Base-by-base conservation (phyloP, 1,140 invertebrate genomes). In the Heliconius melpomene region DNA sequence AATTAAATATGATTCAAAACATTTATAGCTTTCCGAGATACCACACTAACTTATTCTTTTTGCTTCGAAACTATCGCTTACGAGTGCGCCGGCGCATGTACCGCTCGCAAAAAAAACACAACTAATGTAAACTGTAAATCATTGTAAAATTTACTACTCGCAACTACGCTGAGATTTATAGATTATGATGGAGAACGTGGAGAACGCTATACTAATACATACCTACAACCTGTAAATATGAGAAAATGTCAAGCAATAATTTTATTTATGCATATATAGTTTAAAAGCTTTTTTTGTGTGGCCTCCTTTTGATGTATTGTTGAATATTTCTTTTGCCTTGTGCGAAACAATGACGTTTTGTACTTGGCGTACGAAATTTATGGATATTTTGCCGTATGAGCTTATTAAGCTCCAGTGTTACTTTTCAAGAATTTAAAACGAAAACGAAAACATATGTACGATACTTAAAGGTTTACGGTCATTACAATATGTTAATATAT, bases 91-190 rank as follows among this genome's bases (percentile, higher is more conserved):
- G 71, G 71, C 71, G 71, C 71, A 72, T n/a, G 71, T 72, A 72
- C 71, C 20, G 50, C n/a, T 40, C 71, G 18, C 71, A 66, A 72
- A 72, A 72, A 52, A 20, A 2, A 20, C 16, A 72, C 32, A 23
- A 40, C 32, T 72, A 72, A 72, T 72, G 71, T 36, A 72, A 72
- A 72, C 71, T 72, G 71, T 72, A 72, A 72, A 72, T 72, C 71
- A 72, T 72, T 72, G 71, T 72, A 40, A 72, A 72, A 72, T 72
- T 72, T 40, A 72, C 71, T 40, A 72, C 71, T 20, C 71, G 16
- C 71, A 72, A 72, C 71, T 72, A 72, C 71, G 71, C 71, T 40
- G 71, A 72, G 71, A 72, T 72, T 72, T 72, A 72, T 72, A 72
- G 71, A 72, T 66, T 66, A 66, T 66, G 60, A 66, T 29, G 60